Base-by-base conservation (phyloP, 2,797 vertebrate genomes). In the Notamacropus eugenii region DNA sequence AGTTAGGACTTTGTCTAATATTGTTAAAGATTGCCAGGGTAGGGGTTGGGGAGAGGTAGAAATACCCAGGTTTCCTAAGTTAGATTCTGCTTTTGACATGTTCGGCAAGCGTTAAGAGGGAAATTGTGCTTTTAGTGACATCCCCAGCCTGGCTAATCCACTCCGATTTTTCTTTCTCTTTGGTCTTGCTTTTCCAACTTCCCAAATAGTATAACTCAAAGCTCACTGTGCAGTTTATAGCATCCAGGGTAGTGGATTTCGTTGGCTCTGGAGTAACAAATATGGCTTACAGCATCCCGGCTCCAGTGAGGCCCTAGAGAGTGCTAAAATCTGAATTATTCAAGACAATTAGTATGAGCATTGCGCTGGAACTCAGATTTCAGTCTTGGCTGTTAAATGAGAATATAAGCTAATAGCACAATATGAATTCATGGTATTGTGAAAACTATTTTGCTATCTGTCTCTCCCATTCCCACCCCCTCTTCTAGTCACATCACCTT, bases 321-420 rank as follows among this genome's bases (percentile, higher is more conserved):
- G 96, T 97, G 97, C 97, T 98, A 98, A 98, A 98, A 98, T 95
- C 97, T 98, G 97, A 98, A 98, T 98, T 98, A 98, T 98, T 98
- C 97, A 98, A 98, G 93, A 98, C 98, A 98, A 98, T 98, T 98
- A 98, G 97, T 97, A 97, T 91, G 92, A 98, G 97, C 96, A 96
- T 96, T 98, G 97, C 96, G 3, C 92, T 96, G 96, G 97, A 98
- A 98, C 97, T 98, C 97, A 96, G 82, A 96, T 98, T 98, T 98
- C 97, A 97, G 93, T 96, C 97, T 40, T 0, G 95, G 97, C 97
- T 98, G 97, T 98, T 97, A 96, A 92, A 74, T 98, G 97, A 98
- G 95, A 97, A 97, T 98, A 97, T 98, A 97, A 98, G 94, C 95
- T 97, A 96, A 97, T 96, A 96, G 57, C 97, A 96, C 95, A 97